Evolutionary conservation across 2,888 invertebrate genomes (phyloP).

Genomic region (Troides helena): DNA sequence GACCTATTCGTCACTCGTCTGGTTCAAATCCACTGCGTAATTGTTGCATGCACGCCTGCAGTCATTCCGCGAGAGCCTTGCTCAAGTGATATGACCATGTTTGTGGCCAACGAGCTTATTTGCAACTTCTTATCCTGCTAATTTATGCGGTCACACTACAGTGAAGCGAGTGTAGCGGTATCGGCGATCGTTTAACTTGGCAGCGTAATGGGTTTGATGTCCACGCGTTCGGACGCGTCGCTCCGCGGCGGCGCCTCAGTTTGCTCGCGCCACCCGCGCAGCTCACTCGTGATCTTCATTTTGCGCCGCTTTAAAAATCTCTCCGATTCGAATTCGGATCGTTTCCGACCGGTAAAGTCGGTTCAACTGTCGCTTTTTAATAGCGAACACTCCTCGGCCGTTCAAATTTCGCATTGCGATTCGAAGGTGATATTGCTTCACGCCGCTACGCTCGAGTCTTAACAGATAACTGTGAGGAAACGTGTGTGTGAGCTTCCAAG

Average conservation of each 20-base stretch:
- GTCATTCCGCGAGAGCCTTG: slow-evolving; percentile 68
- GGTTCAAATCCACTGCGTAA: slow-evolving; percentile 53
- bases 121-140: slow-evolving; percentile 63
- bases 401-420: slow-evolving; percentile 72
- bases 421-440: slow-evolving; percentile 68
- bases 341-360: slow-evolving; percentile 71
- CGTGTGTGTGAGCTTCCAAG: slow-evolving; percentile 64
- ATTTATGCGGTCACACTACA: slow-evolving; percentile 46
- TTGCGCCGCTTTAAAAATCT: slow-evolving; percentile 44
- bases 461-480: slow-evolving; percentile 73
- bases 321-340: slow-evolving; percentile 69
- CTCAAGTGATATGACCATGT: slow-evolving; percentile 67
- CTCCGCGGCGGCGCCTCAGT: slow-evolving; percentile 64
- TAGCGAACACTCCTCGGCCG: slow-evolving; percentile 56
- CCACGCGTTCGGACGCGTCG: slow-evolving; percentile 65
- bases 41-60: slow-evolving; percentile 56
- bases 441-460: slow-evolving; percentile 64
- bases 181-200: slow-evolving; percentile 55
- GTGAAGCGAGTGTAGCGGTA: slow-evolving; percentile 37
- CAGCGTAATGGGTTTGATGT: slow-evolving; percentile 74
- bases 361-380: slow-evolving; percentile 69
- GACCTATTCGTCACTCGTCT: slow-evolving; percentile 44
- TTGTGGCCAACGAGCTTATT: slow-evolving; percentile 66
- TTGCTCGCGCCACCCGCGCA: slow-evolving; percentile 75
- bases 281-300: slow-evolving; percentile 65